Conservation (phyloP, 2,113 vertebrate species). For the Rostratula benghalensis region DNA sequence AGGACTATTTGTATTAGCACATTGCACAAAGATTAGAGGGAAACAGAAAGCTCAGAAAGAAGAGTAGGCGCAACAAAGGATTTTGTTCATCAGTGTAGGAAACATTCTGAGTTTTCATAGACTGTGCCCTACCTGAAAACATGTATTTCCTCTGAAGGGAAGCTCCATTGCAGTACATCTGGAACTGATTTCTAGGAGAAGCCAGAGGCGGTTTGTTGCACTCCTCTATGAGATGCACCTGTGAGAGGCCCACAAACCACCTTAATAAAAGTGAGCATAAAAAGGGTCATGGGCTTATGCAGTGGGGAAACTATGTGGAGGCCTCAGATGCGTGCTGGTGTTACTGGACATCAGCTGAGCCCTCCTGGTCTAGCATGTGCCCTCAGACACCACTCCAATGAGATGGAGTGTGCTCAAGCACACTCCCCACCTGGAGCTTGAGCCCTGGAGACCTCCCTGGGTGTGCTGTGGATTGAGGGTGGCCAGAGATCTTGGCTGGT, state of each 20-base stretch:
- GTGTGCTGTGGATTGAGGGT: background rate
- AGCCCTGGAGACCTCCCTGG: background rate
- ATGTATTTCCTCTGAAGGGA: slow-evolving; percentile 35
- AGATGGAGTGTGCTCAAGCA: fast-evolving
- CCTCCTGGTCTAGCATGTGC: background rate
- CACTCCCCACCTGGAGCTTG: background rate
- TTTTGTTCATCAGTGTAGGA: background rate
- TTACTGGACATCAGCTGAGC: background rate
- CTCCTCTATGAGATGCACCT: slow-evolving; percentile 49
- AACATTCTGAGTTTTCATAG: background rate
- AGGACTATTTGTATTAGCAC: background rate
- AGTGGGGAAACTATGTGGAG: background rate
- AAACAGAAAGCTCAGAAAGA: background rate
- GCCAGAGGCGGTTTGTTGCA: background rate
- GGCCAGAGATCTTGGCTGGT: background rate
- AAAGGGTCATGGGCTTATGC: background rate
- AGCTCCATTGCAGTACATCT: slow-evolving; percentile 16
- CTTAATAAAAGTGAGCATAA: background rate
- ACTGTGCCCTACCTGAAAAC: slow-evolving; percentile 22
- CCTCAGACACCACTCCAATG: background rate
- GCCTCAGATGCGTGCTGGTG: background rate
- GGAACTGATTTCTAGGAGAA: slow-evolving; percentile 32
- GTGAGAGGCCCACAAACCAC: slow-evolving; percentile 20
- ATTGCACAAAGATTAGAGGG: background rate
- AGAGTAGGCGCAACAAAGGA: background rate